Conservation (phyloP, 1,140 invertebrate genomes). For the Drosophila quadrilineata region DNA sequence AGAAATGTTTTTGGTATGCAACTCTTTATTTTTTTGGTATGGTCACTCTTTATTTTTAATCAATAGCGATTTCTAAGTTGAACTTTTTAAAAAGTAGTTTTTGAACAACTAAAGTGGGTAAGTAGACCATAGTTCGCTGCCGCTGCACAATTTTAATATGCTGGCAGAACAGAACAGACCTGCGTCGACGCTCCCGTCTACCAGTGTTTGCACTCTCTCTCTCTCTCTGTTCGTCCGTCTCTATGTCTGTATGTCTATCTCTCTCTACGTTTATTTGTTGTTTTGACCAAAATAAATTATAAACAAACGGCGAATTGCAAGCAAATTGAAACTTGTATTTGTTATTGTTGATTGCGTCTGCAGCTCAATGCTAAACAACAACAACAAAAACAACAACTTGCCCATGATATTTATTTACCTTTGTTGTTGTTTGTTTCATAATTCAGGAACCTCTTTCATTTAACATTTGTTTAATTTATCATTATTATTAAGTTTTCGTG, state of each 20-base stretch:
- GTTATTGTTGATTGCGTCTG: neutral
- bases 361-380: slow-evolving; percentile 20
- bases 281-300: slow-evolving; percentile 64
- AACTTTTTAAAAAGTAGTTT: too few relatives aligned
- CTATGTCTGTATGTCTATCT: slow-evolving; percentile 17
- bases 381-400: neutral
- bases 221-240: neutral
- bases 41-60: too few relatives aligned
- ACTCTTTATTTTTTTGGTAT: too few relatives aligned
- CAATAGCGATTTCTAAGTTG: too few relatives aligned
- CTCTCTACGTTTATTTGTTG: slow-evolving; percentile 48
- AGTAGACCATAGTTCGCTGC: too few relatives aligned
- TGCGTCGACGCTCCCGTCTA: slow-evolving; percentile 27
- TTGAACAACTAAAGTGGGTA: too few relatives aligned
- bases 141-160: slow-evolving; percentile 63
- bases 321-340: slow-evolving; percentile 52
- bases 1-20: too few relatives aligned
- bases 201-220: too few relatives aligned
- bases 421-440: too few relatives aligned
- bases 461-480: too few relatives aligned
- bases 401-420: slow-evolving; percentile 30
- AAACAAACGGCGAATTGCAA: slow-evolving; percentile 35
- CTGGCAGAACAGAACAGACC: slow-evolving; percentile 40
- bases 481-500: too few relatives aligned
- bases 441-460: too few relatives aligned